phyloP scores from a whole-genome alignment of 2,888 invertebrate genomes.

The Phengaris arion region DNA sequence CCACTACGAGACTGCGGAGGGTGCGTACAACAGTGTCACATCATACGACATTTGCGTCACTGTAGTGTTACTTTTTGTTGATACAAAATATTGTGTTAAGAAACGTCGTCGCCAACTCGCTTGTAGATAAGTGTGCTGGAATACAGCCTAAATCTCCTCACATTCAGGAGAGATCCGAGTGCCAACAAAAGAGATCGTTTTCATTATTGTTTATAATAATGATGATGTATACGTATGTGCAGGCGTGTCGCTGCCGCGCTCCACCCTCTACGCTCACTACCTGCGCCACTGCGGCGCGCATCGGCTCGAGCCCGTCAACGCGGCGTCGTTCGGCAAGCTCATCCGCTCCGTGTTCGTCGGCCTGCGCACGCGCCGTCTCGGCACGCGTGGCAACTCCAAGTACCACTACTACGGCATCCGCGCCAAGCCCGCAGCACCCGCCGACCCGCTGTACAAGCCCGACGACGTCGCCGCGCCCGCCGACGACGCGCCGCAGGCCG shows the following conservation, averaged over 20 bases:
- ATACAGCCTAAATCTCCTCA: too few species aligned
- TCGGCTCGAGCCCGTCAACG: constrained; percentile 98
- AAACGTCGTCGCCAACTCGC: too few species aligned
- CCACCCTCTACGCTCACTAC: constrained; percentile 98
- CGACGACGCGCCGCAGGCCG: background rate
- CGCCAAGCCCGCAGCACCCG: constrained; percentile 82
- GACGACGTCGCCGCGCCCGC: constrained; percentile 31
- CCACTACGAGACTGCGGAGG: constrained; percentile 98
- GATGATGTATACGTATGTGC: constrained; percentile 14
- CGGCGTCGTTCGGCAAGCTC: constrained; percentile 99
- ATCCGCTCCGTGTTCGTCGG: constrained; percentile 99
- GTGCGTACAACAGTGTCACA: constrained; percentile 43
- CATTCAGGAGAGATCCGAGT: too few species aligned
- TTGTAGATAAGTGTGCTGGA: too few species aligned
- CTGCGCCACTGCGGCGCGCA: constrained; percentile 95
- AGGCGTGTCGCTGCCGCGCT: constrained; percentile 93
- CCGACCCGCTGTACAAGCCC: constrained; percentile 38
- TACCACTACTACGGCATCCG: constrained; percentile 99
- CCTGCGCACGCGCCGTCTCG: constrained; percentile 94
- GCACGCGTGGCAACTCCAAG: constrained; percentile 98
- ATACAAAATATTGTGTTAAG: too few species aligned
- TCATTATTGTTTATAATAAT: too few species aligned
- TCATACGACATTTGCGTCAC: too few species aligned
- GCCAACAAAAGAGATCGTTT: too few species aligned
- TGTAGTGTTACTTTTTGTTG: too few species aligned